phyloP scores from a whole-genome alignment of 2,113 vertebrate species.

The Syngnathus typhle region DNA sequence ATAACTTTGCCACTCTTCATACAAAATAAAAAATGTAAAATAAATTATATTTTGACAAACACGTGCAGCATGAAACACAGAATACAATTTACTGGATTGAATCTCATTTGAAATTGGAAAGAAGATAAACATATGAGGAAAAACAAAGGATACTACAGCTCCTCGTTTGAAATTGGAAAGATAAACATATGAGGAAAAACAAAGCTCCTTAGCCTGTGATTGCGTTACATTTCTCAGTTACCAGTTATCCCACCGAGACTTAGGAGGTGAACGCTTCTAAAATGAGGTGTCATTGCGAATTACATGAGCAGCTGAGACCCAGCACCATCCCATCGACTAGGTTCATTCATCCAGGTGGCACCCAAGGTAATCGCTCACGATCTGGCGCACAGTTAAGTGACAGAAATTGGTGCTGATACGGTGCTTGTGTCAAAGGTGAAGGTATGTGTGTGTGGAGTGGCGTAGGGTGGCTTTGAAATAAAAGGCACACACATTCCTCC shows the following conservation, averaged over 20 bases:
- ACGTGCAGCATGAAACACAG: slow-evolving; percentile 1
- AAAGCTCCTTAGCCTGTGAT: slow-evolving; percentile 64
- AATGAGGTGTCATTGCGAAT: slow-evolving; percentile 95
- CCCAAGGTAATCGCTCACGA: slow-evolving; percentile 82
- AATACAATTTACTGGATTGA: background rate
- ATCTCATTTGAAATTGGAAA: slow-evolving; percentile 24
- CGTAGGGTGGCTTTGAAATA: background rate
- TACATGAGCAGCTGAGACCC: slow-evolving; percentile 74
- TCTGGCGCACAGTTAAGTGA: slow-evolving; percentile 75
- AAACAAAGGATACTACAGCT: slow-evolving; percentile 65
- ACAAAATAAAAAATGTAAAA: too few species aligned
- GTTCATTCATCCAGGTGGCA: slow-evolving; percentile 77
- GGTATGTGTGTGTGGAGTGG: background rate
- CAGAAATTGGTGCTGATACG: slow-evolving; percentile 82
- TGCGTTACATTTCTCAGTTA: slow-evolving; percentile 63
- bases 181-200: slow-evolving; percentile 32
- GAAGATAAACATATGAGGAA: slow-evolving; percentile 19
- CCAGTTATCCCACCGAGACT: slow-evolving; percentile 19
- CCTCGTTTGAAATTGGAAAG: slow-evolving; percentile 27
- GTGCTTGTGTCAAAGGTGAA: slow-evolving; percentile 72
- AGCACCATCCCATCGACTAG: slow-evolving; percentile 70
- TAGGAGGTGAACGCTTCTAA: slow-evolving; percentile 70
- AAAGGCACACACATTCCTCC: background rate
- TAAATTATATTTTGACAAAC: background rate
- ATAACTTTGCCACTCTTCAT: too few species aligned